Evolutionary conservation across 2,888 invertebrate species (phyloP), one percentile per base, ranked within the genome.

Genomic region (Tachina fera): DNA sequence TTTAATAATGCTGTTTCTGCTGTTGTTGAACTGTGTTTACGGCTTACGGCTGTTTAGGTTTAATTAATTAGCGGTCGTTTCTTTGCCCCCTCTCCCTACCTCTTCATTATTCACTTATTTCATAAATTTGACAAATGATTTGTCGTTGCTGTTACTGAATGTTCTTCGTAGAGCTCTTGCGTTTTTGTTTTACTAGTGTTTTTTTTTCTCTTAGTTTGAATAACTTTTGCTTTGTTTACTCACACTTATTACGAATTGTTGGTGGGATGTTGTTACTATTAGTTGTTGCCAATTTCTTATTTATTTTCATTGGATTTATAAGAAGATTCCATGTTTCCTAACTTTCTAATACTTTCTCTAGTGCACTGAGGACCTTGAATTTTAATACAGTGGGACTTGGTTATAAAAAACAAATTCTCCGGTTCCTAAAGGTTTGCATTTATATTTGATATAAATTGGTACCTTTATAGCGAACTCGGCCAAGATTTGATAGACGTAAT

Each of bases 21-120:
- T 71, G 11, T 67, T 56, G 56, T 43, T 67, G 49, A 6, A 14
- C 60, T 58, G 49, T 63, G 31, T 71, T 71, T 58, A n/a, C n/a
- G 41, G 74, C 85, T 79, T 71, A 67, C 22, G 85, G 79, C 85
- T 71, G 60, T 76, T 86, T 79, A 71, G 45, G 76, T 86, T 79
- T 75, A 86, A 86, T 86, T 86, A 86, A 86, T 86, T 86, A 86
- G 75, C 60, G 83, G 70, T 71, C 14, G 56, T 75, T 67, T 67
- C 58, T 49, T 31, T 56, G 56, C 39, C 77, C 61, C 60, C 61
- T 63, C 58, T 43, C 14, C 14, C 49, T 31, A 9, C 14, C 56
- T 19, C 13, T 72, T 61, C n/a, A 43, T 51, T 43, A 14, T 51
- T 51, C 51, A 51, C 22, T 78, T 53, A 61, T 71, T 71, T 79